phyloP scores from a whole-genome alignment of 2,888 invertebrate genomes.

The Esperia sulphurella region DNA sequence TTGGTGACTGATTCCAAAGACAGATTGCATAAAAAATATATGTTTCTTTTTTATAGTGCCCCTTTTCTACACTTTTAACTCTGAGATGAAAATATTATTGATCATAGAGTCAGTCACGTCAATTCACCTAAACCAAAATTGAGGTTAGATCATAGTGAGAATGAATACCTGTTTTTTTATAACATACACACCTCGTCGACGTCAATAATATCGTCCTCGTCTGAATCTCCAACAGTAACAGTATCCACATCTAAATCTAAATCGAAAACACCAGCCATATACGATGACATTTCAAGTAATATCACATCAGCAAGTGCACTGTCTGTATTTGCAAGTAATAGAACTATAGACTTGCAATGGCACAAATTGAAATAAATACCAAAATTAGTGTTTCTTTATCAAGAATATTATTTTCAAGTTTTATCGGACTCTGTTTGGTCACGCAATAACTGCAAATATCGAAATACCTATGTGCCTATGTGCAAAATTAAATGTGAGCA shows the following conservation, averaged over 20 bases:
- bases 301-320: constrained; percentile 68
- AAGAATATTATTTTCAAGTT: neutral
- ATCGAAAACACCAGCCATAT: constrained; percentile 95
- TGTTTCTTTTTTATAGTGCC: too few relatives aligned
- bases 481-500: neutral
- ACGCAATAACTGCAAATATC: neutral
- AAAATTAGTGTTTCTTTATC: neutral
- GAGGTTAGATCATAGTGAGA: constrained; percentile 43
- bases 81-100: constrained; percentile 41
- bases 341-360: neutral
- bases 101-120: constrained; percentile 77
- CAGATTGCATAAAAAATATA: too few relatives aligned
- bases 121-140: constrained; percentile 13
- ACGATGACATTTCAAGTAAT: constrained; percentile 77
- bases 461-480: neutral
- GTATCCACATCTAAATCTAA: constrained; percentile 88
- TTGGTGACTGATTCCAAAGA: too few relatives aligned
- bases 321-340: constrained; percentile 5
- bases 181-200: constrained; percentile 86
- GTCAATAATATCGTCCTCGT: constrained; percentile 94
- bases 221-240: constrained; percentile 84
- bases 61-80: too few relatives aligned
- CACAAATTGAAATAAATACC: neutral
- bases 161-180: constrained; percentile 5
- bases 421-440: neutral